Base-by-base conservation (phyloP, 2,797 vertebrate species). In the Anguilla pacifica region DNA sequence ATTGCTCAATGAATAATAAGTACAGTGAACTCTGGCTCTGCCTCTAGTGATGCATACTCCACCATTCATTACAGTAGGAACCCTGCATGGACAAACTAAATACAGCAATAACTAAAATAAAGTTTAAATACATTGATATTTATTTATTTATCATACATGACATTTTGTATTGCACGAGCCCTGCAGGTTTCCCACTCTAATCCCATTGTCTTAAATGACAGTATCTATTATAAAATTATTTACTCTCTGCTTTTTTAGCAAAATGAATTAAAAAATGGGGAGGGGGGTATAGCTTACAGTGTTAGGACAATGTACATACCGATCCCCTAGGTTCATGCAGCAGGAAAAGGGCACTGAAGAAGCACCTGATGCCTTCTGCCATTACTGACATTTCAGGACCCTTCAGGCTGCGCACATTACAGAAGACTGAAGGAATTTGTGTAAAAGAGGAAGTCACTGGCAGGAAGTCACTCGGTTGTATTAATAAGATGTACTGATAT, bases 1-100 rank as follows among this genome's bases (percentile, higher is more conserved):
- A 96, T 96, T 95, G 94, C 94, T 95, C 85, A 90, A 90, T 95
- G 95, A 93, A 94, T 95, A 95, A 11, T 61, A 94, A 93, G 92
- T 93, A 95, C 92, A 95, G 85, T 95, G 93, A 90, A 84, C 85
- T 92, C 90, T 93, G 94, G 93, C 93, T 94, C 94, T 90, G 86
- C 5, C 83, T 92, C 93, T 64, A 92, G 92, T 82, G 46, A 82
- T 25, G 46, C 7, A 25, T 11, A 2, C 61, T 67, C 79, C 51
- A 15, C 61, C 31, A 72, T 72, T 53, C 53, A 39, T 35, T 84
- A 53, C 11, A 74, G 31, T 49, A 11, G 22, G 85, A 49, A 3
- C 85, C 13, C 35, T 51, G 79, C 7, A 49, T 9, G 51, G 35
- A 61, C 25, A 3, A 51, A 82, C 17, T 9, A 51, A 11, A 10